phyloP scores from a whole-genome alignment of 2,113 vertebrate genomes.

The Onychorhynchus coronatus region DNA sequence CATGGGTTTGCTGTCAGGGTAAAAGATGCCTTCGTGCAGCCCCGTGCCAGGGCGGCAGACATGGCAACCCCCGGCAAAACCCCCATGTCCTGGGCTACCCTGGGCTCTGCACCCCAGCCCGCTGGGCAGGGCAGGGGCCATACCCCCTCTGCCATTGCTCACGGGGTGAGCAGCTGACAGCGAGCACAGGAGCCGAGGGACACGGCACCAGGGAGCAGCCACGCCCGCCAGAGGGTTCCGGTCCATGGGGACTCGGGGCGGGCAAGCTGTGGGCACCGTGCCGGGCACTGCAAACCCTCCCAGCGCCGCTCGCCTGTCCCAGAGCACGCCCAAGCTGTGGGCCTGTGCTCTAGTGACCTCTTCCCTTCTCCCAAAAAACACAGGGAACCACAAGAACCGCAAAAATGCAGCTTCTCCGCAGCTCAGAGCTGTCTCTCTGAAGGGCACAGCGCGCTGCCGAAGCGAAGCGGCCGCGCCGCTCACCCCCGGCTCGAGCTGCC shows the following conservation, averaged over 20 bases:
- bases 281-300: not conserved
- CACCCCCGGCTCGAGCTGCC: not conserved
- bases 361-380: slow-evolving; percentile 6
- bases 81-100: not conserved
- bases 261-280: rapidly evolving
- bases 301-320: rapidly evolving
- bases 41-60: slow-evolving; percentile 16
- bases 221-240: rapidly evolving
- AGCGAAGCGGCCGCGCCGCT: not conserved
- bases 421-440: not conserved
- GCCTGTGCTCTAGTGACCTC: not conserved
- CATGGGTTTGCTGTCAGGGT: slow-evolving; percentile 56
- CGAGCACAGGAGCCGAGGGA: rapidly evolving
- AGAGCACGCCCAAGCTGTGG: rapidly evolving
- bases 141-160: not conserved
- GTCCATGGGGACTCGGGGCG: rapidly evolving
- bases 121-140: rapidly evolving
- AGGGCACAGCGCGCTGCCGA: not conserved
- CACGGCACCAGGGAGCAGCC: rapidly evolving
- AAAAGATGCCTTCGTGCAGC: slow-evolving; percentile 40
- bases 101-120: not conserved
- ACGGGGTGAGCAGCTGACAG: not conserved
- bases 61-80: not conserved
- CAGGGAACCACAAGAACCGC: slow-evolving; percentile 39
- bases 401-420: not conserved